Percentiles rank a stretch among this genome's conserved stretches.
Conservation (phyloP, 2,888 invertebrate genomes). For the Catocala nupta region DNA sequence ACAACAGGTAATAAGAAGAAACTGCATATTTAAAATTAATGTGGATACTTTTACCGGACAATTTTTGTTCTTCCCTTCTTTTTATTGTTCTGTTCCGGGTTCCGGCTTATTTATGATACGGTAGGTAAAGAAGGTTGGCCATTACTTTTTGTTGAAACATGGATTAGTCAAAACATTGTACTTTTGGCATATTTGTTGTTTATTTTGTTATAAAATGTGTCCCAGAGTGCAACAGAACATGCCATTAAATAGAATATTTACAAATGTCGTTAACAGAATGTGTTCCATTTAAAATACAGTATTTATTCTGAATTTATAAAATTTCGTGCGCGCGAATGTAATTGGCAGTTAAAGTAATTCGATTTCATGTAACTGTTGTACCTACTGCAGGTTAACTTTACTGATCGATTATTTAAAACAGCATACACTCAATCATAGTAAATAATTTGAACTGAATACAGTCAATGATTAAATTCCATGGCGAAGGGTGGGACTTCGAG, state of each 20-base stretch:
- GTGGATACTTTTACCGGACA: constrained; percentile 28
- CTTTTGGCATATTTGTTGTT: neutral
- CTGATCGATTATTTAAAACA: no score
- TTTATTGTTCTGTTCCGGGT: constrained; percentile 3
- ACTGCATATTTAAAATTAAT: constrained; percentile 56
- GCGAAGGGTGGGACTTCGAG: constrained; percentile 6
- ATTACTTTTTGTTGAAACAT: constrained; percentile 1
- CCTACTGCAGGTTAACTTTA: no score
- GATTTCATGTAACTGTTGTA: no score
- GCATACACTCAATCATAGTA: no score
- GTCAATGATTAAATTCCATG: no score
- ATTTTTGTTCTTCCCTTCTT: constrained; percentile 24
- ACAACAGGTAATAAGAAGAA: constrained; percentile 56
- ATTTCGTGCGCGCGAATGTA: no score
- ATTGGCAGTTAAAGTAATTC: no score
- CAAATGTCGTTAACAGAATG: no score
- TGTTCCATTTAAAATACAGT: no score
- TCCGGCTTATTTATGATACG: neutral
- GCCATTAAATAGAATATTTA: neutral
- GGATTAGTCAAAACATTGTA: neutral
- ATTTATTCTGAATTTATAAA: no score
- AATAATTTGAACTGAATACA: no score
- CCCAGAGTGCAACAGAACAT: no score
- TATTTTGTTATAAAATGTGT: neutral
- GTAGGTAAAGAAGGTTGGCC: neutral